These are phyloP conservation scores for Selenia dentaria DNA, from an alignment of 2,888 invertebrate genomes.

Conservation along the genomic window DNA sequence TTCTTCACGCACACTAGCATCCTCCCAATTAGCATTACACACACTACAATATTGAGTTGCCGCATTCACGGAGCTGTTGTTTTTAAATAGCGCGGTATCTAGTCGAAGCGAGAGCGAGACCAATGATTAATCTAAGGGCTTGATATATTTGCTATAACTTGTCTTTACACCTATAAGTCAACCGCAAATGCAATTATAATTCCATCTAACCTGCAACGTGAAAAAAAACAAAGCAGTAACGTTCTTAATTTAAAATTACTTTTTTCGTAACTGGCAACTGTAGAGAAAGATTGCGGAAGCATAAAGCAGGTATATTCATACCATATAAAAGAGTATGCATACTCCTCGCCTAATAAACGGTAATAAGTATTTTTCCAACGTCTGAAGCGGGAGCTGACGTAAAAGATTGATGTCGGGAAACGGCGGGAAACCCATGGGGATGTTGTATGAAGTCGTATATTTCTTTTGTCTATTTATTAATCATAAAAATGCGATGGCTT, in stretches of 20 bases:
- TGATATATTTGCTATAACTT: too few species aligned
- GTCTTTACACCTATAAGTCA: too few species aligned
- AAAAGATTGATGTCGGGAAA: slow-evolving; percentile 46
- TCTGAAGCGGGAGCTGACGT: slow-evolving; percentile 38
- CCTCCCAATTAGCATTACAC: too few species aligned
- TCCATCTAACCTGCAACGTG: too few species aligned
- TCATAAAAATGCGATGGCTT: slow-evolving; percentile 31
- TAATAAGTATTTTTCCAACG: slow-evolving; percentile 47
- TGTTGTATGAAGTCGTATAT: slow-evolving; percentile 28
- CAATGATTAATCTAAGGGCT: too few species aligned
- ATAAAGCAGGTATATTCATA: background rate
- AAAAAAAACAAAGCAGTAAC: slow-evolving; percentile 3
- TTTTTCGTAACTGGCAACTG: slow-evolving; percentile 2
- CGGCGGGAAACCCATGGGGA: slow-evolving; percentile 28
- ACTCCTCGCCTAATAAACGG: slow-evolving; percentile 35
- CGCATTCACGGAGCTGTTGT: too few species aligned
- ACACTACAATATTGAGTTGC: too few species aligned
- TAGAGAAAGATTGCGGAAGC: slow-evolving; percentile 11
- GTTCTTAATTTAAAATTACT: slow-evolving; percentile 4
- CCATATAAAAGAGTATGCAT: background rate
- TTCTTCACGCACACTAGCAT: too few species aligned
- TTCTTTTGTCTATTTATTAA: slow-evolving; percentile 26
- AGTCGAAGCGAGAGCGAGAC: too few species aligned
- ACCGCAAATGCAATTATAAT: too few species aligned
- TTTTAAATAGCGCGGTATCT: too few species aligned